A percentile compares a stretch with the other conserved stretches of the same genome.
Evolutionary conservation across 2,113 vertebrate genomes (phyloP).

Genomic region (Solea senegalensis): DNA sequence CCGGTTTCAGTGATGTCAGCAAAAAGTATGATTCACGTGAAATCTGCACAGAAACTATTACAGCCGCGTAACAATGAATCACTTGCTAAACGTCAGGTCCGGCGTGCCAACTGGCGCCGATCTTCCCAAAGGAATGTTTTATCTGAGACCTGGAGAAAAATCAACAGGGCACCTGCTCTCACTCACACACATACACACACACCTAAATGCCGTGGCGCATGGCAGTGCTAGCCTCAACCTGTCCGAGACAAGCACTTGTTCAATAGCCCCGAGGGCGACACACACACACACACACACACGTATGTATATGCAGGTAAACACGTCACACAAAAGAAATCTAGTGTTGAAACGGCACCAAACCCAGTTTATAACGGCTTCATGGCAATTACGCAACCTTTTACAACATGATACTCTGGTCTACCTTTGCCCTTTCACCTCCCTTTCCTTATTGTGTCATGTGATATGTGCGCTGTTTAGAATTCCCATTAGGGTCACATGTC

Average conservation of each 20-base stretch:
- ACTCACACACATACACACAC: constrained; percentile 21
- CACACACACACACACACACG: constrained; percentile 56
- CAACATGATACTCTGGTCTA: constrained; percentile 26
- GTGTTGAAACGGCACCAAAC: constrained; percentile 54
- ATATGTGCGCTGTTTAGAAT: constrained; percentile 49
- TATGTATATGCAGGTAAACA: constrained; percentile 11
- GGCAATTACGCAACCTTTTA: constrained; percentile 52
- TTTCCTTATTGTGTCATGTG: constrained; percentile 22
- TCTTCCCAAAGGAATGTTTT: constrained; percentile 37
- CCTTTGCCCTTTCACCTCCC: constrained; percentile 48
- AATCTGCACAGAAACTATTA: constrained; percentile 44
- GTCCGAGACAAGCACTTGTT: constrained; percentile 54
- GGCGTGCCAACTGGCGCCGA: constrained; percentile 13
- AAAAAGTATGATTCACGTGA: constrained; percentile 35
- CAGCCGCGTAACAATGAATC: constrained; percentile 35
- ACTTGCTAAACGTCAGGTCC: constrained; percentile 12
- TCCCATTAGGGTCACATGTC: background rate
- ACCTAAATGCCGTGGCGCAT: constrained; percentile 19
- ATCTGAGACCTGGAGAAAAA: constrained; percentile 30
- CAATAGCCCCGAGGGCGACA: constrained; percentile 24
- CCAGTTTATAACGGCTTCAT: constrained; percentile 45
- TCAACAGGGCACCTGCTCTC: constrained; percentile 50
- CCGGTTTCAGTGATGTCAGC: constrained; percentile 24
- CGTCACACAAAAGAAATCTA: constrained; percentile 46
- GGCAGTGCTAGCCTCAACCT: constrained; percentile 60